Evolutionary conservation across 2,113 vertebrate genomes (phyloP).

Genomic region (Siniperca chuatsi): DNA sequence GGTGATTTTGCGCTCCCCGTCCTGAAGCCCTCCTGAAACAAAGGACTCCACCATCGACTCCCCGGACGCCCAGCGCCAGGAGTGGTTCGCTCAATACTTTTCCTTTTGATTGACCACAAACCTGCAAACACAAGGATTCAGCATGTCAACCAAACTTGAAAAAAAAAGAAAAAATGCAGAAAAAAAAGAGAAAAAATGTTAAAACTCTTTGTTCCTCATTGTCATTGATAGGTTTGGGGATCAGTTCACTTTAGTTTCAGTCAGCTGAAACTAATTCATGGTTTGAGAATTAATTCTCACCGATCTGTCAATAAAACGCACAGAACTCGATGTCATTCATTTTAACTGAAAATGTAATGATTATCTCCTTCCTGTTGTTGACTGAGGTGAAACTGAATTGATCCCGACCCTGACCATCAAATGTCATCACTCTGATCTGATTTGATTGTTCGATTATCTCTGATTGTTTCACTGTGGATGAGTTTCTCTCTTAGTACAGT

Average conservation of each 20-base stretch:
- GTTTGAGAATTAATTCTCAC: not conserved
- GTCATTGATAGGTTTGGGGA: slow-evolving; percentile 56
- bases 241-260: slow-evolving; percentile 61
- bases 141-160: slow-evolving; percentile 88
- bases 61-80: slow-evolving; percentile 95
- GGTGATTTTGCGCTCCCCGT: not conserved
- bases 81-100: slow-evolving; percentile 99
- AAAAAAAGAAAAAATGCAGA: slow-evolving; percentile 42
- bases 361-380: slow-evolving; percentile 27
- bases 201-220: slow-evolving; percentile 79
- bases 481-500: slow-evolving; percentile 83
- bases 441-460: slow-evolving; percentile 74
- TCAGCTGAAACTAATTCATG: slow-evolving; percentile 8
- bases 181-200: slow-evolving; percentile 60
- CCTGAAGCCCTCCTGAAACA: slow-evolving; percentile 93
- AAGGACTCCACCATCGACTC: slow-evolving; percentile 91
- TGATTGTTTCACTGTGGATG: slow-evolving; percentile 82
- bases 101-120: slow-evolving; percentile 92
- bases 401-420: slow-evolving; percentile 39
- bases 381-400: slow-evolving; percentile 55
- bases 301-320: slow-evolving; percentile 20
- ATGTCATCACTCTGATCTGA: slow-evolving; percentile 63
- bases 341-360: slow-evolving; percentile 30
- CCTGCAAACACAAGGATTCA: slow-evolving; percentile 81
- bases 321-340: slow-evolving; percentile 67